phyloP scores from a whole-genome alignment of 2,888 invertebrate species.

The Dioctria linearis region DNA sequence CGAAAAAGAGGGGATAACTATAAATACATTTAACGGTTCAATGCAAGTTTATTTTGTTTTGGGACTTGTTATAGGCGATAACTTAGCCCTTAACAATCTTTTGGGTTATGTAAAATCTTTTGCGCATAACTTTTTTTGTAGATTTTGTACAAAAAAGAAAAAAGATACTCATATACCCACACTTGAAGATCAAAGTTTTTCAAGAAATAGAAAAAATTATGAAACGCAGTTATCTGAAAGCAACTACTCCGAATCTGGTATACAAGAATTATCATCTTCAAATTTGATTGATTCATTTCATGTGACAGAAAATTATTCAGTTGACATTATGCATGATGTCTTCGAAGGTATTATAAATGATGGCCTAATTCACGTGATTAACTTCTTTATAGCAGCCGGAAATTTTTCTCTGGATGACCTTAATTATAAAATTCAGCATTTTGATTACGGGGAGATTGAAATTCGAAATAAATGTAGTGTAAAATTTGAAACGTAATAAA shows the following conservation, averaged over 20 bases:
- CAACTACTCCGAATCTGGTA: conserved; percentile 45
- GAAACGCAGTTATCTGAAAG: conserved; percentile 52
- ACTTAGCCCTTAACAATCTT: conserved; percentile 54
- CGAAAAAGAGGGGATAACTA: conserved; percentile 28
- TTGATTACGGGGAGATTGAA: too few relatives aligned
- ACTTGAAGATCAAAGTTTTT: conserved; percentile 11
- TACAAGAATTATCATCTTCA: conserved; percentile 55
- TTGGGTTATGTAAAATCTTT: conserved; percentile 57
- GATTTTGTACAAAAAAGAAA: conserved; percentile 56
- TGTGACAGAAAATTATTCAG: conserved; percentile 59
- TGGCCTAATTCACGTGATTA: conserved; percentile 56
- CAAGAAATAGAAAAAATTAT: conserved; percentile 56
- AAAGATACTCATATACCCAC: conserved; percentile 52
- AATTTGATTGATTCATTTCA: conserved; percentile 58
- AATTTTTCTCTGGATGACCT: conserved; percentile 56
- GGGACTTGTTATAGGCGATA: too few relatives aligned
- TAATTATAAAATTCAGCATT: conserved; percentile 54
- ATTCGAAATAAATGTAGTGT: too few relatives aligned
- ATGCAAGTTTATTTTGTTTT: conserved; percentile 52
- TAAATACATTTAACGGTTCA: conserved; percentile 7
- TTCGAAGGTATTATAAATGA: conserved; percentile 60
- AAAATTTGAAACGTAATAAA: too few relatives aligned
- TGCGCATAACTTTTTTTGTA: conserved; percentile 56
- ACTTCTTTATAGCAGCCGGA: conserved; percentile 57
- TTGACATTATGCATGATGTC: conserved; percentile 61